Conservation (phyloP, 1,140 invertebrate species). For the Prorops nasuta region DNA sequence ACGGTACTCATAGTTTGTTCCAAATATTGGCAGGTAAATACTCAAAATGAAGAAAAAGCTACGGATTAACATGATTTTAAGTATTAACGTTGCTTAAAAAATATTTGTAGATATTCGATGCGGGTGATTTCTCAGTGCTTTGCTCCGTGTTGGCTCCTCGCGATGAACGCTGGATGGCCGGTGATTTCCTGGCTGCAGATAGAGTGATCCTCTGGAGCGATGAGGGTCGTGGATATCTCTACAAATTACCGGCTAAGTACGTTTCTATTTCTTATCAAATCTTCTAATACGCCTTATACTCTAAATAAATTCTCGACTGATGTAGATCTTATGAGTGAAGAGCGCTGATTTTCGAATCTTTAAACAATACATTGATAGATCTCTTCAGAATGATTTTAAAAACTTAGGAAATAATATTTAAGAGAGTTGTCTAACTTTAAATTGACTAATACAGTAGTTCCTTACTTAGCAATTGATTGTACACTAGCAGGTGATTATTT, state of each 20-base stretch:
- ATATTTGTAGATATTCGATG: constrained; percentile 75
- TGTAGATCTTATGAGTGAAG: too few species aligned
- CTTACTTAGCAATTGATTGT: too few species aligned
- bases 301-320: too few species aligned
- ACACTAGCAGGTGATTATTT: too few species aligned
- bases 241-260: constrained; percentile 93
- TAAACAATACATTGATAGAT: too few species aligned
- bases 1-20: constrained; percentile 95
- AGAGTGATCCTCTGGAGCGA: constrained; percentile 91
- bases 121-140: constrained; percentile 90
- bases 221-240: constrained; percentile 91
- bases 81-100: constrained; percentile 1
- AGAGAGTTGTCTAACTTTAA: too few species aligned
- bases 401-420: too few species aligned
- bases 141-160: constrained; percentile 82
- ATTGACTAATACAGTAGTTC: too few species aligned
- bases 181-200: constrained; percentile 89
- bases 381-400: too few species aligned
- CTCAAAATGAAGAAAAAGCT: neutral
- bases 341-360: constrained; percentile 5
- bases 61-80: constrained; percentile 5
- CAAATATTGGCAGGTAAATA: constrained; percentile 92
- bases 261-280: too few species aligned
- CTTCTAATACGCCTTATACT: neutral
- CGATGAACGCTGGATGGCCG: constrained; percentile 90